phyloP scores from a whole-genome alignment of 1,140 invertebrate genomes.

The Sweltsa coloradensis region DNA sequence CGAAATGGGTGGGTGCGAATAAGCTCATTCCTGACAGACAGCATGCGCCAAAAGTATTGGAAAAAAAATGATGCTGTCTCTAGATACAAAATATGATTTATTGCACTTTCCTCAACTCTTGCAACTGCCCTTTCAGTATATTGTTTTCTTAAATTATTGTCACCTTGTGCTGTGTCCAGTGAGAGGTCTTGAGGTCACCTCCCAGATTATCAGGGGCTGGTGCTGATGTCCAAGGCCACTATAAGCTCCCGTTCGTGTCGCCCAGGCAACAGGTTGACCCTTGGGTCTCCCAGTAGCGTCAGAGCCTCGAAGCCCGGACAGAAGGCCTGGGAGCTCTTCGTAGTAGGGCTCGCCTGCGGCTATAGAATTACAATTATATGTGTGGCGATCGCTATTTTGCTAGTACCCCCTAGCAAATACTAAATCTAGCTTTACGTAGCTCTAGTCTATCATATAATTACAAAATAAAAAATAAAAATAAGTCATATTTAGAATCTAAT shows the following conservation, averaged over 20 bases:
- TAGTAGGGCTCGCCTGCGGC: too few relatives aligned
- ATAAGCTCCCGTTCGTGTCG: slow-evolving; percentile 1
- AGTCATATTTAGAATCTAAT: too few relatives aligned
- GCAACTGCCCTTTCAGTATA: neutral
- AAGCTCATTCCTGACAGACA: too few relatives aligned
- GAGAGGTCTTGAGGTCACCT: slow-evolving; percentile 5
- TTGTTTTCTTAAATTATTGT: neutral
- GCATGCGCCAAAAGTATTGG: too few relatives aligned
- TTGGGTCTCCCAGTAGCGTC: neutral
- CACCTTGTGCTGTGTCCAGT: slow-evolving; percentile 5
- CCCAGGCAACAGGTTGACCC: slow-evolving; percentile 7
- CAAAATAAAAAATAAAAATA: too few relatives aligned
- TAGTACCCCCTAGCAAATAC: too few relatives aligned
- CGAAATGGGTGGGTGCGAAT: too few relatives aligned
- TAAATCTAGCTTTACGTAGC: too few relatives aligned
- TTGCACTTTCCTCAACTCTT: neutral
- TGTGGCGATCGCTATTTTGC: too few relatives aligned
- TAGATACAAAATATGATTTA: neutral
- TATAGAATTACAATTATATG: too few relatives aligned
- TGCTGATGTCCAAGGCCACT: neutral
- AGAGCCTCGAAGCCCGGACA: slow-evolving; percentile 5
- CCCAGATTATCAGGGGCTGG: slow-evolving; percentile 1
- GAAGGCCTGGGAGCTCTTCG: slow-evolving; percentile 1
- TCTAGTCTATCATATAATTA: too few relatives aligned
- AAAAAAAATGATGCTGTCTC: too few relatives aligned